Conservation (phyloP, 2,113 vertebrate genomes). For the Triplophysa tibetana region DNA sequence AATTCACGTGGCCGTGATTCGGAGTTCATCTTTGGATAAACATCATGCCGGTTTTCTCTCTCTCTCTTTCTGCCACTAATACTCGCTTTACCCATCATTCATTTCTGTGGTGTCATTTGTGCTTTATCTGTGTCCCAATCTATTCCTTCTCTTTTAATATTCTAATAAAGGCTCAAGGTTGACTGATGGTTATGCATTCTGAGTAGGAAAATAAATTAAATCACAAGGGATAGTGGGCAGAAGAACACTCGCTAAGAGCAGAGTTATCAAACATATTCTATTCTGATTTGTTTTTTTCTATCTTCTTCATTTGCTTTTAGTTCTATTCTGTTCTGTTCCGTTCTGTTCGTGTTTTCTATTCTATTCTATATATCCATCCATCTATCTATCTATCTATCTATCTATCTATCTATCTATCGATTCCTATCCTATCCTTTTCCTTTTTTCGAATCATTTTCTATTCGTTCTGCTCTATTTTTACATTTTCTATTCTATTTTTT, state of each 20-base stretch:
- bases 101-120: background rate
- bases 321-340: background rate
- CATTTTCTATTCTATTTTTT: background rate
- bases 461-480: too few species aligned
- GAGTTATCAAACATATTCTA: background rate
- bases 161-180: constrained; percentile 20
- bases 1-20: background rate
- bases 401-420: background rate
- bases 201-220: constrained; percentile 19
- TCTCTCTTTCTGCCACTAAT: background rate
- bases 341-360: background rate
- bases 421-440: background rate
- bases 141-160: constrained; percentile 25
- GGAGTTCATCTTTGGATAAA: background rate
- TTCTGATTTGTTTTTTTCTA: background rate
- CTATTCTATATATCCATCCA: background rate
- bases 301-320: background rate
- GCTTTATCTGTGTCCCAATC: background rate
- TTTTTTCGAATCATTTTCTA: too few species aligned
- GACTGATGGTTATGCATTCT: constrained; percentile 5
- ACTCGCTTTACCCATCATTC: background rate
- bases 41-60: background rate
- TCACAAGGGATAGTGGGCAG: background rate
- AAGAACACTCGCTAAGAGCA: background rate
- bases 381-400: background rate